Conservation (phyloP, 2,113 vertebrate species). For the Trogon surrucura region DNA sequence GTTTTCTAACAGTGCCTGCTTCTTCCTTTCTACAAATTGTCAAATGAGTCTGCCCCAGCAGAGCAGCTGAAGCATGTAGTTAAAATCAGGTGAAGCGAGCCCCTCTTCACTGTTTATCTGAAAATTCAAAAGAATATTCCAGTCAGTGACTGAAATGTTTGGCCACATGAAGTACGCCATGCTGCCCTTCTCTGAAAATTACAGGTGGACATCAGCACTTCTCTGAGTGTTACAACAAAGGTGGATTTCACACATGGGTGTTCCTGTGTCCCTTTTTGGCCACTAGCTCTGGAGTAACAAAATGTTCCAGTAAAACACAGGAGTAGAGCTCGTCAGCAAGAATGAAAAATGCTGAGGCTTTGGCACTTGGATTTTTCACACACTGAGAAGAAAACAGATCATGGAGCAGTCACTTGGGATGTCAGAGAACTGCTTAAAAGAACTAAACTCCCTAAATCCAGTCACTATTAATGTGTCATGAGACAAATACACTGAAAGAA, state of each 20-base stretch:
- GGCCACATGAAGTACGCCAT: background rate
- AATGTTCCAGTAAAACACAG: background rate
- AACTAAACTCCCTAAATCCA: background rate
- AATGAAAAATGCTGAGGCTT: background rate
- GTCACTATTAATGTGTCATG: rapidly evolving
- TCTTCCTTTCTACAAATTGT: background rate
- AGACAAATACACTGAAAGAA: background rate
- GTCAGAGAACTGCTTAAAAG: background rate
- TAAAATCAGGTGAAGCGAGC: background rate
- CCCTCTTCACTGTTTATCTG: background rate
- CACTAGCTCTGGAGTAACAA: background rate
- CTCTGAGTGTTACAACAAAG: background rate
- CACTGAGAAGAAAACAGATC: background rate
- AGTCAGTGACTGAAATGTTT: background rate
- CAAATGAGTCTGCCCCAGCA: background rate
- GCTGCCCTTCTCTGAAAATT: background rate
- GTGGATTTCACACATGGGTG: background rate
- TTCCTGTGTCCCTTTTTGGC: background rate
- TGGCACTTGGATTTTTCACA: background rate
- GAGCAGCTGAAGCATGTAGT: background rate
- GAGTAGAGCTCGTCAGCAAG: background rate
- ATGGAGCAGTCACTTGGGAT: background rate
- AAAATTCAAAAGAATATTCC: background rate
- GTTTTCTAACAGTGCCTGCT: background rate
- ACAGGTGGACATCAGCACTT: background rate